phyloP scores from a whole-genome alignment of 2,113 vertebrate genomes.

The Spea multiplicata region DNA sequence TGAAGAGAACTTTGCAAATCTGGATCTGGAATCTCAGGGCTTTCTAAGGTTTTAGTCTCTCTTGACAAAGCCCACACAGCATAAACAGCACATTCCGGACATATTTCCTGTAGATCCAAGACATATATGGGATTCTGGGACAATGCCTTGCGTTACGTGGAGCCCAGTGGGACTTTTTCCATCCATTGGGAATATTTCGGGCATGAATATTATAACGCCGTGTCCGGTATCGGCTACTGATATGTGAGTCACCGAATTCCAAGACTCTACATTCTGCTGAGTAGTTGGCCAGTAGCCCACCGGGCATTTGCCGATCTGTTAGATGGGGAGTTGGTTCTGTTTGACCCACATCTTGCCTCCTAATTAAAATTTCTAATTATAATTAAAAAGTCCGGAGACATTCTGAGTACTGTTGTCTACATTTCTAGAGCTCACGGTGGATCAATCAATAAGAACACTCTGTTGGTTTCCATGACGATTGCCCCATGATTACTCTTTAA shows the following conservation, averaged over 20 bases:
- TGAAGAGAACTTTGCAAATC: background rate
- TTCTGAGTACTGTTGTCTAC: too few relatives aligned
- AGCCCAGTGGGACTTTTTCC: background rate
- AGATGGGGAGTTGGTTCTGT: too few relatives aligned
- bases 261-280: background rate
- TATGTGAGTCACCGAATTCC: background rate
- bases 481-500: too few relatives aligned
- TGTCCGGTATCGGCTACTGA: background rate
- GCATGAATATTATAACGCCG: background rate
- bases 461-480: too few relatives aligned
- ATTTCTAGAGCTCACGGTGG: too few relatives aligned
- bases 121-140: conserved; percentile 19
- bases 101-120: background rate
- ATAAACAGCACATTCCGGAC: conserved; percentile 24
- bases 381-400: too few relatives aligned
- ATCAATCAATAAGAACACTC: too few relatives aligned
- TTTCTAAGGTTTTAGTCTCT: conserved; percentile 13
- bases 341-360: too few relatives aligned
- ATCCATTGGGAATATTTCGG: background rate
- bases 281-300: too few relatives aligned
- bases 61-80: background rate
- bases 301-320: too few relatives aligned
- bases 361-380: too few relatives aligned
- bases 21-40: background rate
- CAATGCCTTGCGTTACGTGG: background rate